Base-by-base conservation (phyloP, 2,888 invertebrate species). In the Pollenia labialis region DNA sequence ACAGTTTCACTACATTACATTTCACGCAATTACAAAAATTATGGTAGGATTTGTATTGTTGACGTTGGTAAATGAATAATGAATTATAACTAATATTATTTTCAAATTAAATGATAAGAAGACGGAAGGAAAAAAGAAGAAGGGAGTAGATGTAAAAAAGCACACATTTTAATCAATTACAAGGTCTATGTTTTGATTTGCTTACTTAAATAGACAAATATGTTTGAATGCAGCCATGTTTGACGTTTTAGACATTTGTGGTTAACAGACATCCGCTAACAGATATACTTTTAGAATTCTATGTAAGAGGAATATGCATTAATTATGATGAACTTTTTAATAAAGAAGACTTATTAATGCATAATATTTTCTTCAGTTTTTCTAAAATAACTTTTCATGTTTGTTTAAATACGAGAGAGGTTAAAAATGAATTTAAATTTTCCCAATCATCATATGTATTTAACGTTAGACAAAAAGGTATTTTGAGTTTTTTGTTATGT, bases 301-400 rank as follows among this genome's bases (percentile, higher is more conserved):
- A 48, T 12, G n/a, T 23, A 12, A 72, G 40, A 42, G 7, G 11
- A 46, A 23, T 44, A 48, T 46, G 44, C 12, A 32, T 79, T 64
- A 64, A 56, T 72, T 79, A 72, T 32, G 14, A 8, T 68, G 46
- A 84, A 85, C 16, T 82, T 72, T 18, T 85, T 14, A 82, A 86
- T 69, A 72, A 82, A 79, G 79, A 86, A 83, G 62, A 54, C 69
- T 62, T 86, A 82, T 74, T 74, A 77, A 72, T 66, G 66, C 76
- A 69, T 82, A 60, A 69, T 69, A 56, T 71, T 64, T 14, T 48
- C 3, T 54, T 54, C 4, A 44, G 32, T 32, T 32, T 54, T 23
- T 71, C 68, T 14, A 18, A 46, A 46, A 72, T 16, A 14, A 54
- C 72, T 40, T 56, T 56, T 48, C 9, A 23, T 32, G 10, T 48